Base-by-base conservation (phyloP, 2,888 invertebrate species). In the Unio delphinus region DNA sequence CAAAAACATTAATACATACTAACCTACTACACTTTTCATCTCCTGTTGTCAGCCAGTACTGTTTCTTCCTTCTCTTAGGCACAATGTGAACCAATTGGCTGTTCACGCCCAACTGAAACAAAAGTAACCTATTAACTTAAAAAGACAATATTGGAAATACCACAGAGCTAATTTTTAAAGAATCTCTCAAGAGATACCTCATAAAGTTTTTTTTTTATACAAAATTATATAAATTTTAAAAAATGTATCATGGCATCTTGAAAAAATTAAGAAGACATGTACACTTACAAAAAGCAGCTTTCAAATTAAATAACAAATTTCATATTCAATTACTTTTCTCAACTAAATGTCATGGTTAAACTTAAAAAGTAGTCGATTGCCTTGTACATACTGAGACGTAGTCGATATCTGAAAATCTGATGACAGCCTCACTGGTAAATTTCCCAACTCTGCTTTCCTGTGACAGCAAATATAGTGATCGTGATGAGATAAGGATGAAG, bases 41-140 rank as follows among this genome's bases (percentile, higher is more conserved):
- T 23, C 89, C 90, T 18, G 89, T 88, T 18, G 88, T 88, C 17
- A 90, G 67, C 86, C 88, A 87, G 73, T 85, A 85, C 74, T 87
- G 82, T 64, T 85, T 85, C 61, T 87, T 79, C 61, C 85, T 81
- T 62, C 83, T 86, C 23, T 84, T 85, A 74, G 89, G 88, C 28
- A 89, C 87, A 61, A 90, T 80, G 72, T 87, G 85, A 62, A 90
- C 76, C 17, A 87, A 80, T 80, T 90, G 90, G 62, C 83, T 85
- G 69, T 87, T 84, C 28, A 88, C 69, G 34, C 88, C 85, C 63
- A 89, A 77, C 89, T 90, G 81, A 23, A 80, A 80, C 60, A 45
- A 61, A 58, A 70, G 65, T 26, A 68, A 28, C 11, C 34, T 18
- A 55, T n/a, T 57, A 4, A 57, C 57, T 56, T 23, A 65, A 28